Conservation (phyloP, 2,888 invertebrate species). For the Chironomus tentans region DNA sequence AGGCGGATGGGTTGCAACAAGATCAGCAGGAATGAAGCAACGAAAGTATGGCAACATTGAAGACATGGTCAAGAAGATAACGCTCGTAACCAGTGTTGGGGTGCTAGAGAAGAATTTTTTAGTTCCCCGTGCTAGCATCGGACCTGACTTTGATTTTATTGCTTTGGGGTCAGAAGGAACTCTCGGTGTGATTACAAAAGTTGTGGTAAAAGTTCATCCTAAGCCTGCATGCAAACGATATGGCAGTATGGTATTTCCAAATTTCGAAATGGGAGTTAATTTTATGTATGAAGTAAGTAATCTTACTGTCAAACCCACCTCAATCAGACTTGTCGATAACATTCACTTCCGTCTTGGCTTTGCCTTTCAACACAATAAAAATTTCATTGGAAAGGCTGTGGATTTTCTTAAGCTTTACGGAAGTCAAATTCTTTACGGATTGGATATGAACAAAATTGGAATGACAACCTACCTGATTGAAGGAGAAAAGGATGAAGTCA, state of each 20-base stretch:
- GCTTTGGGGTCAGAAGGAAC: constrained; percentile 3
- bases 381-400: no score
- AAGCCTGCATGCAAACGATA: neutral
- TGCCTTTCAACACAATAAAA: no score
- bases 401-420: no score
- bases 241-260: constrained; percentile 4
- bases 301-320: neutral
- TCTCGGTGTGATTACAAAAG: constrained; percentile 1
- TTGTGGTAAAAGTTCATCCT: neutral
- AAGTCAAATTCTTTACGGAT: neutral
- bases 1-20: constrained; percentile 7
- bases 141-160: constrained; percentile 2
- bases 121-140: neutral
- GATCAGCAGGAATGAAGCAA: constrained; percentile 3
- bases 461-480: neutral
- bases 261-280: neutral
- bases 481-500: constrained; percentile 4
- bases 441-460: neutral
- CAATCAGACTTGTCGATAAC: constrained; percentile 2
- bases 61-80: neutral
- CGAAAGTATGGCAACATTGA: constrained; percentile 11
- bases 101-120: neutral
- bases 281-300: neutral
- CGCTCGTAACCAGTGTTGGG: neutral
- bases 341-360: neutral